Base-by-base conservation (phyloP, 2,113 vertebrate species). In the Chloebia gouldiae region DNA sequence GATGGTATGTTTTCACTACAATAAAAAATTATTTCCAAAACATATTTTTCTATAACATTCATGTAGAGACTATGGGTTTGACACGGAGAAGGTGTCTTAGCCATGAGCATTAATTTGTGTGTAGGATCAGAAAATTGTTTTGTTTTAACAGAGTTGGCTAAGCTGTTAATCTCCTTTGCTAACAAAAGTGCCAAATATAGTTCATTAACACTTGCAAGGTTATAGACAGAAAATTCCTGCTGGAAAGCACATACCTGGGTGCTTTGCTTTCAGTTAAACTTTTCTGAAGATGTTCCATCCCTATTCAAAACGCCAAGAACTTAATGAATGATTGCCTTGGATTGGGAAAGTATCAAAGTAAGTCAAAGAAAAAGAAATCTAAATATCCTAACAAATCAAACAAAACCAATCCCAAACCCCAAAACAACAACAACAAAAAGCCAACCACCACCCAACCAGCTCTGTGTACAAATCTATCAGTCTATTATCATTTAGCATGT, bases 21-120 rank as follows among this genome's bases (percentile, higher is more conserved):
- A 97, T 97, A 97, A 97, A 97, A 93, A 45, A 75, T 6, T 21
- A 45, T 90, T 93, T 95, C 76, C 81, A 75, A 96, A 94, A 53
- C 53, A 31, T 47, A 9, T 69, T 64, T 86, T 70, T 63, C 75
- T 64, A 42, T 70, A 68, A 78, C 69, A 50, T 93, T 64, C 12
- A 79, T 81, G 31, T 79, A 33, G 37, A 71, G 11, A 49, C 47
- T 47, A 28, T 6, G 22, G 76, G 47, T 44, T 73, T 44, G 60
- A 37, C 20, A 27, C 4, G 19, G 44, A 82, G 22, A 47, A n/a
- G 24, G 17, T 13, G n/a, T 54, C 37, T 75, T 35, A 81, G 23
- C n/a, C 28, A 30, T 37, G 33, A 63, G 2, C 15, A 39, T 42
- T 69, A 70, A 19, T 66, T 27, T 54, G 28, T 50, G 28, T 5